phyloP scores from a whole-genome alignment of 2,888 invertebrate species.

The Octonoba sinensis region DNA sequence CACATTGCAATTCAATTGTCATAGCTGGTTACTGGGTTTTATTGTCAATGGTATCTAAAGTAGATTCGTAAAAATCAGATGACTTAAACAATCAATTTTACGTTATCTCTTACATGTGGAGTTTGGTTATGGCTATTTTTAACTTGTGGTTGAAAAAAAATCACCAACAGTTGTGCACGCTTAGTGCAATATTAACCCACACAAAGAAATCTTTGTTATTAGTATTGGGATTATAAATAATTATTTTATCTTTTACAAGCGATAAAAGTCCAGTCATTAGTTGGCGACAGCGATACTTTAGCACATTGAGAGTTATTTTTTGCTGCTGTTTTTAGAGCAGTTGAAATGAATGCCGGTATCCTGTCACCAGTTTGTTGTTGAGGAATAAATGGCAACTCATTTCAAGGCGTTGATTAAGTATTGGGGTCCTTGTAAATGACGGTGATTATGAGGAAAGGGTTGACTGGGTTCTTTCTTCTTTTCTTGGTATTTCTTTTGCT shows the following conservation, averaged over 20 bases:
- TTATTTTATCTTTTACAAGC: constrained; percentile 20
- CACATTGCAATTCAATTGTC: too few relatives aligned
- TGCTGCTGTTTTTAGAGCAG: background rate
- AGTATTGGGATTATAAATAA: constrained; percentile 40
- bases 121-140: too few relatives aligned
- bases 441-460: constrained; percentile 32
- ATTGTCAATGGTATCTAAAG: too few relatives aligned
- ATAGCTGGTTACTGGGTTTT: too few relatives aligned
- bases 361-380: constrained; percentile 21
- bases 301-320: constrained; percentile 5
- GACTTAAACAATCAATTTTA: too few relatives aligned
- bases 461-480: too few relatives aligned
- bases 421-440: constrained; percentile 32
- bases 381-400: background rate
- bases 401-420: constrained; percentile 60
- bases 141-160: too few relatives aligned
- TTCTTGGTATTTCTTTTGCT: too few relatives aligned
- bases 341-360: constrained; percentile 50
- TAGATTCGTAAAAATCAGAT: too few relatives aligned
- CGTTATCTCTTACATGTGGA: too few relatives aligned
- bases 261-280: constrained; percentile 27
- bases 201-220: constrained; percentile 20
- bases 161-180: too few relatives aligned
- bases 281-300: constrained; percentile 56
- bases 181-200: too few relatives aligned